Evolutionary conservation across 2,888 invertebrate genomes (phyloP).

Genomic region (Leucoptera coffeella): DNA sequence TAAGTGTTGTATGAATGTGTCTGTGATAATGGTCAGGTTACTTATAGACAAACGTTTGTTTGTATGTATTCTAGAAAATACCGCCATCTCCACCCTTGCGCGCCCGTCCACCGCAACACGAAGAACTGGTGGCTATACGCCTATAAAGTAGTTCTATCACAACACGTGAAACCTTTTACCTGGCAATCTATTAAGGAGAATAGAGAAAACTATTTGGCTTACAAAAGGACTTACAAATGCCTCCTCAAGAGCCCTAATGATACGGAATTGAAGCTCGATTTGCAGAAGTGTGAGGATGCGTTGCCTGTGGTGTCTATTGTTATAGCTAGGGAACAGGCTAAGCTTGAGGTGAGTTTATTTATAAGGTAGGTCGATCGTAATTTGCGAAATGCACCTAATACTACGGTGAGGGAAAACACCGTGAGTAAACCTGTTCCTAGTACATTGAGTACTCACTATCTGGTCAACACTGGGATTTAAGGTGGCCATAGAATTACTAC

Average conservation of each 20-base stretch:
- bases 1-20: no score
- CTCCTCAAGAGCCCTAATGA: constrained; percentile 65
- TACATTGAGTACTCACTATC: no score
- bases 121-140: constrained; percentile 75
- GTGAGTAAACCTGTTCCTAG: no score
- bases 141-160: constrained; percentile 62
- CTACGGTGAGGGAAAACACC: no score
- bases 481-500: no score
- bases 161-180: constrained; percentile 65
- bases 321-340: constrained; percentile 73
- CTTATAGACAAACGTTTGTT: background rate
- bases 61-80: constrained; percentile 38
- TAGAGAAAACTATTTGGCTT: constrained; percentile 61
- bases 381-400: no score
- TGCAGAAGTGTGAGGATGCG: constrained; percentile 69
- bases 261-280: constrained; percentile 64
- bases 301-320: constrained; percentile 69
- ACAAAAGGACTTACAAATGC: constrained; percentile 62
- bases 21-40: no score
- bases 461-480: no score
- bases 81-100: constrained; percentile 57
- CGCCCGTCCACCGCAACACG: constrained; percentile 49
- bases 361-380: no score
- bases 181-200: constrained; percentile 66
- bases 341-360: constrained; percentile 64